These are phyloP conservation scores for Cryptomyrus ogoouensis DNA, from an alignment of 2,113 vertebrate genomes.

Conservation along the genomic window DNA sequence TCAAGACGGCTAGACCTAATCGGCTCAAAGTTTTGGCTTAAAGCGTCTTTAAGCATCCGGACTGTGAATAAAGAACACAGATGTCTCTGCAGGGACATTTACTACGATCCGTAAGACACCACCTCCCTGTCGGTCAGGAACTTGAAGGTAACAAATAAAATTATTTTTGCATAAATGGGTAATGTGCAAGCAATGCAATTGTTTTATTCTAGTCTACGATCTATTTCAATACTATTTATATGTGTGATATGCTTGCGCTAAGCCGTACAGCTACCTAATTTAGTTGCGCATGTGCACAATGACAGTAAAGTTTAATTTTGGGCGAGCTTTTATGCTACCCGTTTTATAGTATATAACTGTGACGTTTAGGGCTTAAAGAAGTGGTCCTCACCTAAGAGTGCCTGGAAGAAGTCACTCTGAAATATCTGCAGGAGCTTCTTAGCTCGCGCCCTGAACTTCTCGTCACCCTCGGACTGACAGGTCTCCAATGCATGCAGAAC, in stretches of 20 bases:
- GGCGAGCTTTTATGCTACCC: not conserved
- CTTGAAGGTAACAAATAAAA: not conserved
- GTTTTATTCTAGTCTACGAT: not conserved
- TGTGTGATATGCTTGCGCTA: not conserved
- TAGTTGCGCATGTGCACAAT: not conserved
- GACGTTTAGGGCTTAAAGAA: not conserved
- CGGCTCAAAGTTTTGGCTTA: not conserved
- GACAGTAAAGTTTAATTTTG: not conserved
- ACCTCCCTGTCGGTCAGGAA: not conserved
- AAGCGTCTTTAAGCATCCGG: not conserved
- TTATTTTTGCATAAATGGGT: not conserved
- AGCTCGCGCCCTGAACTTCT: conserved; percentile 54
- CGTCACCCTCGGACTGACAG: conserved; percentile 44
- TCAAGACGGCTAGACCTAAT: not conserved
- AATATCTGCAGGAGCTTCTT: conserved; percentile 62
- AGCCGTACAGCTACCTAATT: not conserved
- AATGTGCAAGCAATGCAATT: not conserved
- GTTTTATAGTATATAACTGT: not conserved
- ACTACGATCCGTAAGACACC: not conserved
- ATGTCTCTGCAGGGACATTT: not conserved
- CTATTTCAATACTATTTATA: not conserved
- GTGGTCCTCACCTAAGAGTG: conserved; percentile 53
- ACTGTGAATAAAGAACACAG: not conserved
- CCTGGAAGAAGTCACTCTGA: conserved; percentile 66
- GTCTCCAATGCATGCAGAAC: conserved; percentile 59